Base-by-base conservation (phyloP, 2,797 vertebrate genomes). In the Ctenosaura bakeri region DNA sequence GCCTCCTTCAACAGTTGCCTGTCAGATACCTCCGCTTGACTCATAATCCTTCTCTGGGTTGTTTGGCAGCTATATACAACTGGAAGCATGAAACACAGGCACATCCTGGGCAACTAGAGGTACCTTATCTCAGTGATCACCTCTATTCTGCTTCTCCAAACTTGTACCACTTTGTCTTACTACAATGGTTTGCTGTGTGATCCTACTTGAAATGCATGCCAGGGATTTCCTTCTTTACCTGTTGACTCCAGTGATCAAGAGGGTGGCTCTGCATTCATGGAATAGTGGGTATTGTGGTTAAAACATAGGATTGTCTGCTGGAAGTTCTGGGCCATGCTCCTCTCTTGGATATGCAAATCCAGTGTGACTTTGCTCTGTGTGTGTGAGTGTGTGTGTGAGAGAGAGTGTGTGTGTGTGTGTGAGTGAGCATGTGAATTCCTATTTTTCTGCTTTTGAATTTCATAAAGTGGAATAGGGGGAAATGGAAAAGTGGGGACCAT, bases 381-480 rank as follows among this genome's bases (percentile, higher is more conserved):
- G 6, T 10, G 35, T 35, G 2, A 7, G 38, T 18, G 6, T 87
- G 74, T 79, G 22, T 80, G 26, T 2, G 42, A 46, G 42, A 46
- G 42, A 46, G 42, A 46, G 29, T 10, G 35, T 35, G 2, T 22
- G 38, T 18, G 6, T 87, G 74, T 79, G 22, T 80, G 26, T 2
- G 74, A 73, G 24, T 74, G 26, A 3, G 42, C 42, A 46, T 46
- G 4, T 84, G n/a, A 74, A 66, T 76, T 71, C 35, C n/a, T 83
- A 46, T 46, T 62, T 71, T 46, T 84, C 79, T 88, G 35, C 71
- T 76, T 62, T 46, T 59, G 26, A 62, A 89, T 69, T 85, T 77
- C n/a, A 42, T n/a, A 29, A 86, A 29, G 54, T 38, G 9, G 50
- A 32, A 32, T 4, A 66, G 13, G 2, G 29, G 26, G 1, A 42